Conservation (phyloP, 1,140 invertebrate species). For the Sycophaga agraensis region DNA sequence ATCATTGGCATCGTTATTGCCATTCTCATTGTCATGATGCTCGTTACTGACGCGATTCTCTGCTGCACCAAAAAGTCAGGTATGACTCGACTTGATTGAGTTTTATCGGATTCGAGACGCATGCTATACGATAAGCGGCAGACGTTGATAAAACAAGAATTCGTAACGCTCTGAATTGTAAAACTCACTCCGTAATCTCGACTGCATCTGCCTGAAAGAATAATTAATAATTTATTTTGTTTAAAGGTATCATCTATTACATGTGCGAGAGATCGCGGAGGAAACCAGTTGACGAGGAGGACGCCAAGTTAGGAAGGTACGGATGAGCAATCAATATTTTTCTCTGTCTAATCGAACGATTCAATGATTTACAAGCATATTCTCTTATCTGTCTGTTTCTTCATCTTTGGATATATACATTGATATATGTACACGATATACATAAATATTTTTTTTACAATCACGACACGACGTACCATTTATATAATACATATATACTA, state of each 20-base stretch:
- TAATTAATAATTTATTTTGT: conserved; percentile 22
- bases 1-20: conserved; percentile 78
- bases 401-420: conserved; percentile 25
- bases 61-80: conserved; percentile 66
- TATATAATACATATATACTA: background rate
- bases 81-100: conserved; percentile 38
- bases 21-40: conserved; percentile 70
- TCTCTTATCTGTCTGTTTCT: conserved; percentile 26
- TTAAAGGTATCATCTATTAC: conserved; percentile 70
- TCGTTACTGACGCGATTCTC: conserved; percentile 77
- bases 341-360: background rate
- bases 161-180: too few relatives aligned
- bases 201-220: too few relatives aligned
- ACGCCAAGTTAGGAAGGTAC: conserved; percentile 80
- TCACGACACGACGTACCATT: background rate
- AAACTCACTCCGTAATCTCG: too few relatives aligned
- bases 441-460: background rate
- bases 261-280: conserved; percentile 67
- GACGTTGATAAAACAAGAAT: too few relatives aligned
- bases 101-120: background rate
- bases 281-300: conserved; percentile 73
- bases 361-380: conserved; percentile 28
- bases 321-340: conserved; percentile 9
- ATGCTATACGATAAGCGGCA: too few relatives aligned
- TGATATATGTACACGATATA: conserved; percentile 21